Evolutionary conservation across 2,888 invertebrate species (phyloP).

Genomic region (Chrysolina americana): DNA sequence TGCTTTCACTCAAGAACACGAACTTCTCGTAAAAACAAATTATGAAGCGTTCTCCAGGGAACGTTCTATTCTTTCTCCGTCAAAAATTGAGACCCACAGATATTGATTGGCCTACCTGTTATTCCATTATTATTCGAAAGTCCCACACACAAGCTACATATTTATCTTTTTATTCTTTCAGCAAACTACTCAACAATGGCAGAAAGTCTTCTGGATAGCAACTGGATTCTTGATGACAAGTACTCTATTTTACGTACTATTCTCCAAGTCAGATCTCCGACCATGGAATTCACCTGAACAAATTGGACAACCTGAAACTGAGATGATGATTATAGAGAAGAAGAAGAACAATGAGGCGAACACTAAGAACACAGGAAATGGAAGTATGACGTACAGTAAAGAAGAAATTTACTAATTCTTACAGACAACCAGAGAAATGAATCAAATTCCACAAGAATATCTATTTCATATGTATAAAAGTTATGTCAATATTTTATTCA

Average conservation of each 20-base stretch:
- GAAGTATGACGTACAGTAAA: slow-evolving; percentile 23
- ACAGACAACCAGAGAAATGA: neutral
- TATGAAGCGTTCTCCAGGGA: too few relatives aligned
- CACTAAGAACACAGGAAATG: neutral
- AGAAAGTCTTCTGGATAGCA: slow-evolving; percentile 74
- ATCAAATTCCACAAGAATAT: neutral
- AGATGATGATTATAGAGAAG: slow-evolving; percentile 45
- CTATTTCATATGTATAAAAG: too few relatives aligned
- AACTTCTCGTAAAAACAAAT: too few relatives aligned
- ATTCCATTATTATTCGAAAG: too few relatives aligned
- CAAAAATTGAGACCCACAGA: too few relatives aligned
- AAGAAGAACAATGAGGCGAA: slow-evolving; percentile 16
- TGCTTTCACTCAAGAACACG: too few relatives aligned
- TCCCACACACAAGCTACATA: too few relatives aligned
- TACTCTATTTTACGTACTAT: slow-evolving; percentile 72
- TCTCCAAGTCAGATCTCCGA: slow-evolving; percentile 74
- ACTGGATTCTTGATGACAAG: slow-evolving; percentile 71
- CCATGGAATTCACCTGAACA: slow-evolving; percentile 72
- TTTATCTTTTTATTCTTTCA: slow-evolving; percentile 59
- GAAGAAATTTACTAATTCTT: slow-evolving; percentile 24
- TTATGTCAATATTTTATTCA: too few relatives aligned
- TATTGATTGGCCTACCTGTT: too few relatives aligned
- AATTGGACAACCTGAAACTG: slow-evolving; percentile 34
- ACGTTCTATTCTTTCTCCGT: too few relatives aligned
- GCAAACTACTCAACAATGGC: slow-evolving; percentile 77